Evolutionary conservation across 2,888 invertebrate genomes (phyloP).

Genomic region (Amiota communis): DNA sequence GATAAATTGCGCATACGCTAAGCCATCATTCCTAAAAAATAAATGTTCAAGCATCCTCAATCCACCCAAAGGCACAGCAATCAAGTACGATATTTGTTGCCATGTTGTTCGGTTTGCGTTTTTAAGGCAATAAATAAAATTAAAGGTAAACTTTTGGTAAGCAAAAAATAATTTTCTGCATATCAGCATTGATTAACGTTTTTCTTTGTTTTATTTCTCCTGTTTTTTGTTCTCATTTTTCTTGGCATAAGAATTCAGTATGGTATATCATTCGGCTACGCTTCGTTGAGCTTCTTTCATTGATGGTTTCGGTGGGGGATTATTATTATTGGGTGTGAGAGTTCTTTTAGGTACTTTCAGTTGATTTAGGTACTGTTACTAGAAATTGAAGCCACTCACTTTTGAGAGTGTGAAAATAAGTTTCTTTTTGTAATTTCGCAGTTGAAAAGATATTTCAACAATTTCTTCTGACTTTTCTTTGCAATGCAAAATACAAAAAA

Average conservation of each 20-base stretch:
- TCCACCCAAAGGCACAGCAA: neutral
- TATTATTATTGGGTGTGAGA: neutral
- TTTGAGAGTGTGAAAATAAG: neutral
- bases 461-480: slow-evolving; percentile 41
- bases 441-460: slow-evolving; percentile 54
- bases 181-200: slow-evolving; percentile 57
- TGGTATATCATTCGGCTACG: too few species aligned
- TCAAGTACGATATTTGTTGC: neutral
- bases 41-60: neutral
- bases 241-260: neutral
- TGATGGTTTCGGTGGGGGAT: neutral
- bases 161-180: slow-evolving; percentile 45
- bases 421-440: slow-evolving; percentile 41
- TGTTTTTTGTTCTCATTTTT: neutral
- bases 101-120: slow-evolving; percentile 3
- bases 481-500: too few species aligned
- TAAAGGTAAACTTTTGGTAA: slow-evolving; percentile 35
- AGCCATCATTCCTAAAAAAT: slow-evolving; percentile 12
- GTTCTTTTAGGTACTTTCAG: neutral
- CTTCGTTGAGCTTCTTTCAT: neutral
- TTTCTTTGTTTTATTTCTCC: neutral
- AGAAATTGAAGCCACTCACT: too few species aligned
- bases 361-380: too few species aligned
- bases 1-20: slow-evolving; percentile 61
- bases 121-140: slow-evolving; percentile 52